Evolutionary conservation across 23 tunicate species (phyloP), one percentile per base, ranked within the genome.

Genomic region (Corella eumyota): DNA sequence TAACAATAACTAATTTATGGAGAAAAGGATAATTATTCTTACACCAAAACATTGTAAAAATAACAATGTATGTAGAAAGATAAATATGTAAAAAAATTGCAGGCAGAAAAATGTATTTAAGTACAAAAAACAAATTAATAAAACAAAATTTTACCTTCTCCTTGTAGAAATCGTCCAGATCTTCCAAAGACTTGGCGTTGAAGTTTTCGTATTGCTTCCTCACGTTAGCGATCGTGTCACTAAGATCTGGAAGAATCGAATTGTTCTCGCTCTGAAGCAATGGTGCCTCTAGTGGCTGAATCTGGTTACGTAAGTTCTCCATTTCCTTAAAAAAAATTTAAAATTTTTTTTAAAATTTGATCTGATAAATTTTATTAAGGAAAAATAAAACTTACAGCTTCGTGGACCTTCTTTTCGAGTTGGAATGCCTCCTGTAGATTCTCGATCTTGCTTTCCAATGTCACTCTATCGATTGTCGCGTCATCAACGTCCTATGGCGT

Each of bases 81-180:
- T n/a, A n/a, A n/a, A n/a, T n/a, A n/a, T n/a, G n/a, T n/a, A n/a
- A n/a, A n/a, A n/a, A n/a, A n/a, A n/a, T n/a, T n/a, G n/a, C n/a
- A n/a, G n/a, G n/a, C n/a, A n/a, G n/a, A n/a, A n/a, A n/a, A n/a
- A n/a, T n/a, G n/a, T n/a, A n/a, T n/a, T n/a, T n/a, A n/a, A n/a
- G n/a, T n/a, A n/a, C n/a, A n/a, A n/a, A n/a, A n/a, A n/a, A n/a
- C n/a, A n/a, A n/a, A n/a, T n/a, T n/a, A n/a, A n/a, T n/a, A n/a
- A n/a, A n/a, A n/a, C n/a, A n/a, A n/a, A n/a, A n/a, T n/a, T 34
- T 1, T 54, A 80, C 90, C 78, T 80, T 80, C 29, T 80, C 90
- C 52, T 80, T 80, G 90, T 80, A 72, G 68, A 34, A 80, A 24
- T 15, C 37, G 32, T 80, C 90, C 25, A 80, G 59, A 56, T 78